Conservation (phyloP, 2,797 vertebrate species). For the Coracias cyanogaster region DNA sequence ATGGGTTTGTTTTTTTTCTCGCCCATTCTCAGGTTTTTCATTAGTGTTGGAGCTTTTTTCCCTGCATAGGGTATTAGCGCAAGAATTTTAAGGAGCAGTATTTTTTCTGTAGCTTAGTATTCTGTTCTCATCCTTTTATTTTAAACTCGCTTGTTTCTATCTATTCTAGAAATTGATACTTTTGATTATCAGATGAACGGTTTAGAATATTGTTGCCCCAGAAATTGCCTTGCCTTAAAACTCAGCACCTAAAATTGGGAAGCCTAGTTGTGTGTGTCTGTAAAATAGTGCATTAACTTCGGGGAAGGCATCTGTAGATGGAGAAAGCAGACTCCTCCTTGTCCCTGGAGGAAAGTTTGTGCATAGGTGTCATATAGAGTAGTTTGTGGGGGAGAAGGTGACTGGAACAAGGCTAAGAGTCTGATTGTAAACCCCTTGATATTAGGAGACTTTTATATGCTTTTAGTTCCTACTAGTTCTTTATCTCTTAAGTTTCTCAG, state of each 20-base stretch:
- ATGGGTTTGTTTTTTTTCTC: background rate
- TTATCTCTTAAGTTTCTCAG: background rate
- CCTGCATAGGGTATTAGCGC: rapidly evolving
- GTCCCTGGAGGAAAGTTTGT: background rate
- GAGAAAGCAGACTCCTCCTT: background rate
- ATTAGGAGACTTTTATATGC: background rate
- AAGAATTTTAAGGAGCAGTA: rapidly evolving
- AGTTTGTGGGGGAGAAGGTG: background rate
- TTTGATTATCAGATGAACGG: background rate
- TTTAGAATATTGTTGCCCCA: background rate
- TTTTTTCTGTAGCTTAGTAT: background rate
- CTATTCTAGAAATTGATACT: background rate
- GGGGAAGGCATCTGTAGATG: background rate
- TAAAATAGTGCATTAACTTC: rapidly evolving
- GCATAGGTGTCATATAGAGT: rapidly evolving
- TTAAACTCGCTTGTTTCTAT: background rate
- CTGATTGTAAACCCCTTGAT: background rate
- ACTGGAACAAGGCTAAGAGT: background rate
- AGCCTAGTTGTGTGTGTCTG: background rate
- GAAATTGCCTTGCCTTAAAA: background rate
- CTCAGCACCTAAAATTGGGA: background rate
- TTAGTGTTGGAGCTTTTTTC: background rate
- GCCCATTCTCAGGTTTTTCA: background rate
- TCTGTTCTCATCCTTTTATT: background rate
- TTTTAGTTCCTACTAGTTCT: background rate